These are phyloP conservation scores for cattle (Bos taurus) DNA, from an alignment of 2,113 vertebrate genomes.

Conservation along the genomic window ARS-UCD2.0 NC_037352.1:12686001-12686500, in stretches of 20 bases:
- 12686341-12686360: neutral
- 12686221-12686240: neutral
- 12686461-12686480: neutral
- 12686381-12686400: neutral
- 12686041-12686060: neutral
- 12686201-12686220: neutral
- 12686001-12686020: neutral
- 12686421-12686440: neutral
- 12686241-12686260: neutral
- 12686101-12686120: neutral
- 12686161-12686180: neutral
- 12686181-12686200: neutral
- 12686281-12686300: neutral
- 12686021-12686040: neutral
- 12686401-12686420: neutral
- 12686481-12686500: neutral
- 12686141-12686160: neutral
- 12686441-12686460: neutral
- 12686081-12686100: neutral
- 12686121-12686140: neutral
- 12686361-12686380: neutral
- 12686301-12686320: neutral
- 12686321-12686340: neutral
- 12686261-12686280: neutral
- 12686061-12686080: neutral